These are phyloP conservation scores for Aphidoletes aphidimyza DNA, from an alignment of 2,888 invertebrate species.

Conservation along the genomic window DNA sequence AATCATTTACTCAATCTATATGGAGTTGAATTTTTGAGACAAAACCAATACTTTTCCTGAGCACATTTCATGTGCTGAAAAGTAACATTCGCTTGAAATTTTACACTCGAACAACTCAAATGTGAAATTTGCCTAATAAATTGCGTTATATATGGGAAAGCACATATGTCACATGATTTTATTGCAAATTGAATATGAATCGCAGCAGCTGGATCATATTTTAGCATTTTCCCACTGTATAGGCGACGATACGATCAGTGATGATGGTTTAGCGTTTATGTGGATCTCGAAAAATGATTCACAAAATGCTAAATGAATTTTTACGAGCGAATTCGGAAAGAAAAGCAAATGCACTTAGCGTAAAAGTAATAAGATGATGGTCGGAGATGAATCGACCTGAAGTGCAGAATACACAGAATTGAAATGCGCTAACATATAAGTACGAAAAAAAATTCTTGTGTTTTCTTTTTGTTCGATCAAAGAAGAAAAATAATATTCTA, in stretches of 20 bases:
- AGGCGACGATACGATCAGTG: not conserved
- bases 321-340: not conserved
- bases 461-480: not conserved
- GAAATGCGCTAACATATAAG: not conserved
- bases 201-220: not conserved
- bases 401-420: too few species aligned
- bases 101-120: too few species aligned
- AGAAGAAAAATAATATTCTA: too few species aligned
- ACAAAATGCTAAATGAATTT: not conserved
- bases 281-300: not conserved
- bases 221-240: not conserved
- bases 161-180: not conserved
- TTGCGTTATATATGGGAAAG: not conserved
- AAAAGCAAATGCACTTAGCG: not conserved
- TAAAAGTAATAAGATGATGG: too few species aligned
- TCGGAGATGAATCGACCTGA: too few species aligned
- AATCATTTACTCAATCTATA: too few species aligned
- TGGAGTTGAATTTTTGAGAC: too few species aligned
- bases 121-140: not conserved
- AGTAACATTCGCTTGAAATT: not conserved
- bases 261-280: not conserved
- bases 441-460: not conserved
- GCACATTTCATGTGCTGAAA: too few species aligned
- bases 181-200: conserved; percentile 10
- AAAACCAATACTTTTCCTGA: too few species aligned